phyloP scores from a whole-genome alignment of 2,888 invertebrate species.

The Esperia sulphurella region DNA sequence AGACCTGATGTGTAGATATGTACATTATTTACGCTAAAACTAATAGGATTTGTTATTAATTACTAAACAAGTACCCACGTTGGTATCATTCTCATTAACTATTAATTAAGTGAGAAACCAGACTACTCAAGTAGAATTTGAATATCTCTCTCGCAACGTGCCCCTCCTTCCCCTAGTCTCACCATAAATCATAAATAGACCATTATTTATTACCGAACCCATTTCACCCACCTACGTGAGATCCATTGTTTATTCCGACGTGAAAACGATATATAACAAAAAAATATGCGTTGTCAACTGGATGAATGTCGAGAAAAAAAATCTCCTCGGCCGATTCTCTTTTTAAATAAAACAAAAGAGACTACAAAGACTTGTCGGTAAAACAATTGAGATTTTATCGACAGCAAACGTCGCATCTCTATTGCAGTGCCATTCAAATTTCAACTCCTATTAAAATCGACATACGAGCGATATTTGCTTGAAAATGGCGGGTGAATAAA shows the following conservation, averaged over 20 bases:
- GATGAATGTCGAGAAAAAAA: conserved; percentile 45
- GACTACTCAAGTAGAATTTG: conserved; percentile 1
- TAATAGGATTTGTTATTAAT: neutral
- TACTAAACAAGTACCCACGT: neutral
- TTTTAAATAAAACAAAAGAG: conserved; percentile 77
- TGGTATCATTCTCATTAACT: conserved; percentile 5
- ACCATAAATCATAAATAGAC: conserved; percentile 67
- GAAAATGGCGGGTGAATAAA: conserved; percentile 16
- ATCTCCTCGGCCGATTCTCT: conserved; percentile 56
- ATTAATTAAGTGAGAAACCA: conserved; percentile 2
- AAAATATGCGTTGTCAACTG: conserved; percentile 44
- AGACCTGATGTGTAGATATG: too few species aligned
- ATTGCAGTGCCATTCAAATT: conserved; percentile 22
- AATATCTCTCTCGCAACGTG: neutral
- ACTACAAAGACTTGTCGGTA: conserved; percentile 73
- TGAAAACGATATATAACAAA: conserved; percentile 39
- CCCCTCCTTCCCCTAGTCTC: neutral
- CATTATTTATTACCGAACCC: conserved; percentile 75
- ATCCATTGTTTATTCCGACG: conserved; percentile 59
- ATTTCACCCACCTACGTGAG: conserved; percentile 64
- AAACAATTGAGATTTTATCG: conserved; percentile 66
- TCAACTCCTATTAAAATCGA: conserved; percentile 20
- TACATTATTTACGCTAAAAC: too few species aligned
- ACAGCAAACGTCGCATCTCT: conserved; percentile 41
- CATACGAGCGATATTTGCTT: conserved; percentile 22